Evolutionary conservation across 2,888 invertebrate genomes (phyloP).

Genomic region (Hypsopygia costalis): DNA sequence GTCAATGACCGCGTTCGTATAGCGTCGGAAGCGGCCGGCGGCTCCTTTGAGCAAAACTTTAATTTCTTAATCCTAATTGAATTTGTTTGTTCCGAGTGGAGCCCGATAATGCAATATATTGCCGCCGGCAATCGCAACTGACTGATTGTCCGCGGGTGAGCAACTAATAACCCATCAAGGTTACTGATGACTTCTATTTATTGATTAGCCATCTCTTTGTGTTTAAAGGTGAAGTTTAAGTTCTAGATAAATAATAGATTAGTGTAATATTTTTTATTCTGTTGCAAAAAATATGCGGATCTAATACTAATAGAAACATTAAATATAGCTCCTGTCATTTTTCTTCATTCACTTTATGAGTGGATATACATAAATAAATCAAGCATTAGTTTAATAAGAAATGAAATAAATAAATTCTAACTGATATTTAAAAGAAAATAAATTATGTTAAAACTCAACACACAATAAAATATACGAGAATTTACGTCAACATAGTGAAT

Average conservation of each 20-base stretch:
- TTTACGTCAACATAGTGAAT: too few relatives aligned
- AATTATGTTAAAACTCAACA: too few relatives aligned
- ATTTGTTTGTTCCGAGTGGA: constrained; percentile 68
- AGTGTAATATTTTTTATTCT: background rate
- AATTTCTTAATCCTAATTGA: constrained; percentile 79
- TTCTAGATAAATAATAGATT: constrained; percentile 7
- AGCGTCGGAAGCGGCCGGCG: constrained; percentile 51
- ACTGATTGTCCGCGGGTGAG: constrained; percentile 46
- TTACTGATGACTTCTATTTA: constrained; percentile 46
- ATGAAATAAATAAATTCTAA: too few relatives aligned
- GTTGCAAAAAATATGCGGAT: too few relatives aligned
- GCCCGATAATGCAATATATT: constrained; percentile 53
- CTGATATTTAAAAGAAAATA: too few relatives aligned
- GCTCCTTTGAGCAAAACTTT: constrained; percentile 60
- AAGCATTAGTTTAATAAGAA: too few relatives aligned
- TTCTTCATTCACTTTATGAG: too few relatives aligned
- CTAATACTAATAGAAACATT: too few relatives aligned
- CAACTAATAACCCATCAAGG: constrained; percentile 48
- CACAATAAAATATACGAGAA: too few relatives aligned
- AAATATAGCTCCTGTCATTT: too few relatives aligned
- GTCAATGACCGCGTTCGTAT: constrained; percentile 51
- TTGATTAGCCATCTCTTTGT: constrained; percentile 47
- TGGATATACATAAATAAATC: too few relatives aligned
- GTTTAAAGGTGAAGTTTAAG: constrained; percentile 45
- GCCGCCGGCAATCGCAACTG: constrained; percentile 38